Evolutionary conservation across 2,113 vertebrate species (phyloP).

Genomic region (Atractosteus spatula): DNA sequence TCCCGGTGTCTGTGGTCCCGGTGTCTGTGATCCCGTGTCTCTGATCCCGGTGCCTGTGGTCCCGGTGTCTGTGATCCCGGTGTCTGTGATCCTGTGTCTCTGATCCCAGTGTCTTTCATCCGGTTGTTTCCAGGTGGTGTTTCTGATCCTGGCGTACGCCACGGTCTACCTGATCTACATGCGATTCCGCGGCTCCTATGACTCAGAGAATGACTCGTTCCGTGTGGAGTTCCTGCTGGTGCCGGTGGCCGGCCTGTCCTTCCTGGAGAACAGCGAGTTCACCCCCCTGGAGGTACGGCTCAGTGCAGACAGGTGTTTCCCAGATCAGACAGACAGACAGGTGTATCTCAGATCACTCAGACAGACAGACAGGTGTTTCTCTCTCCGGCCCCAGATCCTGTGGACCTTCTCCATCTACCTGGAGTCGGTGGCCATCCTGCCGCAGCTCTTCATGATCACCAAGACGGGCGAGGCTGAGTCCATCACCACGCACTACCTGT

Average conservation of each 20-base stretch:
- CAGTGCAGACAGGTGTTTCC: neutral
- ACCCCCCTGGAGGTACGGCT: constrained; percentile 80
- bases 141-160: constrained; percentile 80
- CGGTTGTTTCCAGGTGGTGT: constrained; percentile 74
- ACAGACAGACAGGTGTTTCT: no score
- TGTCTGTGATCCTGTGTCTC: no score
- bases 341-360: no score
- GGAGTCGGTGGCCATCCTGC: constrained; percentile 92
- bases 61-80: no score
- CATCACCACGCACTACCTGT: constrained; percentile 95
- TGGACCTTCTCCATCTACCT: constrained; percentile 98
- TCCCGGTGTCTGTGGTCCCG: no score
- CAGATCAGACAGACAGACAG: no score
- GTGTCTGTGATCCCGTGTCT: no score
- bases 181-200: constrained; percentile 78
- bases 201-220: constrained; percentile 87
- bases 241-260: constrained; percentile 86
- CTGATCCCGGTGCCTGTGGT: no score
- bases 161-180: constrained; percentile 90
- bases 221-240: constrained; percentile 91
- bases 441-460: constrained; percentile 97
- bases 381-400: constrained; percentile 70
- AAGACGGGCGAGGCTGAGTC: constrained; percentile 94
- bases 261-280: constrained; percentile 89
- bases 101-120: neutral